Conservation (phyloP, 2,888 invertebrate species). For the Lochmaea crataegi region DNA sequence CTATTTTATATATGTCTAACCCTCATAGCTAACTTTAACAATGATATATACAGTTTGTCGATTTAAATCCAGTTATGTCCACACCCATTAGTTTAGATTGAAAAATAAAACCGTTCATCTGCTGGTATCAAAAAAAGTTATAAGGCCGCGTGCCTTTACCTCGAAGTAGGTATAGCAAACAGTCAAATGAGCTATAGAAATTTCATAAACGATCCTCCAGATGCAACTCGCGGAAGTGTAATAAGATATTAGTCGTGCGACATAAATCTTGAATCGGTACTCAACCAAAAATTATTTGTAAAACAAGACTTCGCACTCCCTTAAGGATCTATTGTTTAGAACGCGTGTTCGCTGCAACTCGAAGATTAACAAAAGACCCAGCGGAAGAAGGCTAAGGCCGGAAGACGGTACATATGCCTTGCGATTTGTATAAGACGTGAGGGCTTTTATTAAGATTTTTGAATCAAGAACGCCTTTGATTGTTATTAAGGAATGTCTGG, state of each 20-base stretch:
- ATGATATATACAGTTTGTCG: slow-evolving; percentile 4
- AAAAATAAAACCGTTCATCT: slow-evolving; percentile 4
- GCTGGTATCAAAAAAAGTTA: slow-evolving; percentile 23
- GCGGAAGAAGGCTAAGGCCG: slow-evolving; percentile 53
- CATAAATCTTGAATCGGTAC: slow-evolving; percentile 42
- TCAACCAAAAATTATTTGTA: slow-evolving; percentile 43
- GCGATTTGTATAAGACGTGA: slow-evolving; percentile 45
- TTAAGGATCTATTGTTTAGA: slow-evolving; percentile 29
- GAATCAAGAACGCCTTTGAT: slow-evolving; percentile 48
- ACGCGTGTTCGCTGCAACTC: slow-evolving; percentile 48
- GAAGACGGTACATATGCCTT: slow-evolving; percentile 53
- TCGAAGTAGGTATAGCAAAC: slow-evolving; percentile 14
- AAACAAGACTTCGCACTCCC: slow-evolving; percentile 42
- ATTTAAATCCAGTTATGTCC: slow-evolving; percentile 2
- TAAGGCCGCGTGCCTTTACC: slow-evolving; percentile 25
- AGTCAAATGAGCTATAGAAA: slow-evolving; percentile 36
- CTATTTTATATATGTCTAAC: no score
- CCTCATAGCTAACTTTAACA: not conserved
- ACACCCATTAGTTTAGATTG: not conserved
- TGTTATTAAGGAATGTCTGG: slow-evolving; percentile 34
- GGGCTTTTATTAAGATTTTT: slow-evolving; percentile 43
- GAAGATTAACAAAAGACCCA: slow-evolving; percentile 47
- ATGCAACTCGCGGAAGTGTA: slow-evolving; percentile 45
- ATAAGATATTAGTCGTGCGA: slow-evolving; percentile 44
- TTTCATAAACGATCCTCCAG: slow-evolving; percentile 34